Conservation (phyloP, 1,140 invertebrate species). For the Camponotus floridanus region DNA sequence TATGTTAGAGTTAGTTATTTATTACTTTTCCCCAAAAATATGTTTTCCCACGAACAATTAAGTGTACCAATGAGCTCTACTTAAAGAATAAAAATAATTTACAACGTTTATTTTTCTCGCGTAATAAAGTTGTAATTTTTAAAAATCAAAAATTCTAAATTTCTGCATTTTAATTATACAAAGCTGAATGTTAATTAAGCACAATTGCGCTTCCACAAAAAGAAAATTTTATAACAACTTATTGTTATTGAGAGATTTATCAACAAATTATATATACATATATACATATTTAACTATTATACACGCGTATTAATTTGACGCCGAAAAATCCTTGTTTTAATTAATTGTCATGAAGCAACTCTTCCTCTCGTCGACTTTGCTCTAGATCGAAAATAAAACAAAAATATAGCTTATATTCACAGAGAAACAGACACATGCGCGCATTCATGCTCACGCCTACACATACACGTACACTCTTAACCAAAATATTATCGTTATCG, state of each 20-base stretch:
- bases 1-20: background rate
- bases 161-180: background rate
- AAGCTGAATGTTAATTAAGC: constrained; percentile 28
- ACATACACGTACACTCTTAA: constrained; percentile 45
- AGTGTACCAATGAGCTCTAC: background rate
- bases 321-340: constrained; percentile 15
- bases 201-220: constrained; percentile 53
- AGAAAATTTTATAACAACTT: constrained; percentile 36
- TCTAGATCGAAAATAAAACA: constrained; percentile 48
- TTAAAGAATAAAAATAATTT: background rate
- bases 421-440: constrained; percentile 5
- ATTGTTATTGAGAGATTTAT: constrained; percentile 32
- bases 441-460: background rate
- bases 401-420: constrained; percentile 38
- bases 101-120: background rate
- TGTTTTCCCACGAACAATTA: background rate
- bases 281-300: background rate
- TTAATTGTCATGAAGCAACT: constrained; percentile 38
- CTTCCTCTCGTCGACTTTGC: constrained; percentile 56
- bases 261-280: constrained; percentile 10
- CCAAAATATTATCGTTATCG: constrained; percentile 67
- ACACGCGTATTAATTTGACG: constrained; percentile 29
- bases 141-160: background rate
- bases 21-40: background rate
- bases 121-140: constrained; percentile 12